Conservation (phyloP, 2,888 invertebrate genomes). For the Stenodera caucasica region DNA sequence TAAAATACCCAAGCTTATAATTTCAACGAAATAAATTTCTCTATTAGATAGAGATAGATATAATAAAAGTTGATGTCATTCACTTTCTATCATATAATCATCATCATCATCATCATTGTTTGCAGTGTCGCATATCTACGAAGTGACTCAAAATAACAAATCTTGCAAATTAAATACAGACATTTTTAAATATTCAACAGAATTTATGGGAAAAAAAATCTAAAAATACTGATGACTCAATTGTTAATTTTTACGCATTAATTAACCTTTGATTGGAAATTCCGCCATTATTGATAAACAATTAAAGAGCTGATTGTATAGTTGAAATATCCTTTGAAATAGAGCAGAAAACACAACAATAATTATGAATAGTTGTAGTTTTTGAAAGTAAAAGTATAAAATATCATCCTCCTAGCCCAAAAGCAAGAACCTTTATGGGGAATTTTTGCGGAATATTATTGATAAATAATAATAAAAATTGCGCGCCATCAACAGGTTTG, state of each 20-base stretch:
- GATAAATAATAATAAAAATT: background rate
- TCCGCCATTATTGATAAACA: background rate
- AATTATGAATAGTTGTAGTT: background rate
- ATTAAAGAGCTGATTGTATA: background rate
- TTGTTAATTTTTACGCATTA: background rate
- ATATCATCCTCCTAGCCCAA: background rate
- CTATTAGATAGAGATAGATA: background rate
- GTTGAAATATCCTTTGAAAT: background rate
- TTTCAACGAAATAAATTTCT: background rate
- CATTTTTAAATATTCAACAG: background rate
- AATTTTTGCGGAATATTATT: background rate
- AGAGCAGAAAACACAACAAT: background rate
- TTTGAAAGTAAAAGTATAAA: background rate
- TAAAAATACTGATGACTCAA: too few relatives aligned
- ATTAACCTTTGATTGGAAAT: slow-evolving; percentile 1
- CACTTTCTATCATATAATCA: background rate
- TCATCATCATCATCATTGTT: background rate
- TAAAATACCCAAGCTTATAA: background rate
- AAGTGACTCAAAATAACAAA: background rate
- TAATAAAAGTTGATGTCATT: background rate
- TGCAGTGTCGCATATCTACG: background rate
- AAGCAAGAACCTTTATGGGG: background rate
- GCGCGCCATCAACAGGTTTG: background rate
- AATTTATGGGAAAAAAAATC: background rate
- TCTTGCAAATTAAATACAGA: background rate